Base-by-base conservation (phyloP, 2,888 invertebrate species). In the Labia minor region DNA sequence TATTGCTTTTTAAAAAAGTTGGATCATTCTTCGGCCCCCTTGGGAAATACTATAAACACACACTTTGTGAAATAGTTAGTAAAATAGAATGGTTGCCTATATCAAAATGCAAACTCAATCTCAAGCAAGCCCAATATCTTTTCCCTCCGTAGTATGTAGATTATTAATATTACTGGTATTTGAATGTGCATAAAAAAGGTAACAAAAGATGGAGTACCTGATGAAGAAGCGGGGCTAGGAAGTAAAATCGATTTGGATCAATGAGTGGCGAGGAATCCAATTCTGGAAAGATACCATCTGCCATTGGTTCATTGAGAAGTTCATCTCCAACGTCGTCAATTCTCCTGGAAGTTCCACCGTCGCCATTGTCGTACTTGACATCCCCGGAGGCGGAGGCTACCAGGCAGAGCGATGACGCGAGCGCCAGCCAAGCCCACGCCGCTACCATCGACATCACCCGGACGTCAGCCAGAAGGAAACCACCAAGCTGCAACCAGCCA, bases 381-480 rank as follows among this genome's bases (percentile, higher is more conserved):
- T 49, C 16, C 6, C 49, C 49, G 49, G 49, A n/a, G 4, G 49
- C 49, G 49, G 49, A 49, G 49, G 49, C 49, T 49, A 49, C 49
- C 49, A 49, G 16, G n/a, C 49, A 49, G 49, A 49, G 49, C 49
- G 6, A 49, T 3, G 49, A 49, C 49, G 49, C 49, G 49, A 49
- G 49, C 49, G 49, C 49, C 49, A 49, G 49, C 49, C 49, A 49
- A 49, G 49, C 49, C 49, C 49, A 49, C 49, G 49, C 49, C 49
- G 49, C 3, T 14, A 49, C 49, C 49, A 49, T 49, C 3, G 49
- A 14, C 6, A 16, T n/a, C 49, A 8, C 49, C 49, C 49, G 3
- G n/a, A 4, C 49, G 49, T 3, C 6, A 10, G 14, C 49, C 49
- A n/a, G 49, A 49, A 49, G 8, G 26, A 49, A 49, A 6, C 26